Evolutionary conservation across 2,113 vertebrate species (phyloP), one percentile per base, ranked within the genome.

Genomic region (Peromyscus maniculatus): DNA sequence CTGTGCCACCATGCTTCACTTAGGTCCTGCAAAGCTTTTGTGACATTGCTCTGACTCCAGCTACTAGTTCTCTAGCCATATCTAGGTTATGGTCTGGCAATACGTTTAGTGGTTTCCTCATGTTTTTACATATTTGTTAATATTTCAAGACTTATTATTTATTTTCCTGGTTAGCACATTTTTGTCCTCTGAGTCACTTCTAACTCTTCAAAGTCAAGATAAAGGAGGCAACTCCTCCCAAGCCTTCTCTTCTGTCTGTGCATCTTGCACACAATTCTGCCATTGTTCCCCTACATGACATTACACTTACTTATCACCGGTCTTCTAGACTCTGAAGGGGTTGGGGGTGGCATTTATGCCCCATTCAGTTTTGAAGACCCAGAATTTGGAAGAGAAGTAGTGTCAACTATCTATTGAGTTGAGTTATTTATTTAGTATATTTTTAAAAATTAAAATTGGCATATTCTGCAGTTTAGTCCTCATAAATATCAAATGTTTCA

Each of bases 401-500:
- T 84, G 10, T 64, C 19, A 91, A 74, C 83, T n/a, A 1, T 83
- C 55, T 82, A 7, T 66, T 91, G 9, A 72, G 69, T 19, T 49
- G 26, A 95, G 31, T 49, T 71, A 57, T 57, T 88, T 43, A 57
- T 43, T 93, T 91, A 89, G 17, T 75, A 75, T 80, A 39, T 39
- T 94, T 94, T 94, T n/a, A 55, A 89, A 89, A 80, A 86, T 55
- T 57, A 80, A 80, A 62, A 94, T 88, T 49, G 91, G 13, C 49
- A n/a, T 12, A 55, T 87, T 88, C n/a, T 5, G 57, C n/a, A 59
- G 82, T 77, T 96, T 80, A 62, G 57, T 94, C 26, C 28, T 87
- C 72, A 89, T 62, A 91, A 96, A 72, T 91, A 92, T 79, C 92
- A 82, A 89, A 88, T 64, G 24, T 74, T 89, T 72, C 36, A 78